phyloP scores from a whole-genome alignment of 2,113 vertebrate genomes.

The Penelope pileata region DNA sequence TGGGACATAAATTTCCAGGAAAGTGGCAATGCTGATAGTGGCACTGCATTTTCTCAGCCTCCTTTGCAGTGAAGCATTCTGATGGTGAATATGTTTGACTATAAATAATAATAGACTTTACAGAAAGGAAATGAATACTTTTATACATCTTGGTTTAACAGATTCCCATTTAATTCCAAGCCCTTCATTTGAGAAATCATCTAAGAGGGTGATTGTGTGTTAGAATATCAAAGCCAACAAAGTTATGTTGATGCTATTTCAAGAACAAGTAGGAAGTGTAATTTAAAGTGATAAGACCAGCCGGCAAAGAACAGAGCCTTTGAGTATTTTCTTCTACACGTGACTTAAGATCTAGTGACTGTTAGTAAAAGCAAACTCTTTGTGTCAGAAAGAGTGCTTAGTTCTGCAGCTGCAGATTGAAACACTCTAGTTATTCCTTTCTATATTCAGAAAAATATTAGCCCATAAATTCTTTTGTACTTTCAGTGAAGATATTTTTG shows the following conservation, averaged over 20 bases:
- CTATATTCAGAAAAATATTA: constrained; percentile 34
- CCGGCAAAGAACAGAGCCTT: background rate
- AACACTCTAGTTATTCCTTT: constrained; percentile 38
- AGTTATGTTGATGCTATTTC: background rate
- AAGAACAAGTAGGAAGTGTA: background rate
- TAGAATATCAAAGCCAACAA: background rate
- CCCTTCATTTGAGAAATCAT: background rate
- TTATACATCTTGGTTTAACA: background rate
- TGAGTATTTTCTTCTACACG: constrained; percentile 17
- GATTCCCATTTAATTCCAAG: background rate
- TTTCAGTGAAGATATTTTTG: constrained; percentile 52
- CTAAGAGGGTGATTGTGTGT: background rate
- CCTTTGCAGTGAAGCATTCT: background rate
- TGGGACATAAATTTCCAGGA: background rate
- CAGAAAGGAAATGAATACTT: background rate
- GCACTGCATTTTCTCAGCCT: background rate
- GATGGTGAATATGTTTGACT: background rate
- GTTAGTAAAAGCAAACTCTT: constrained; percentile 30
- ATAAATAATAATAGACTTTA: constrained; percentile 8
- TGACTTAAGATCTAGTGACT: constrained; percentile 35
- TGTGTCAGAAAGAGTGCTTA: constrained; percentile 20
- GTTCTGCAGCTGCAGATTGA: constrained; percentile 38
- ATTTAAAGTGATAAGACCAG: constrained; percentile 24
- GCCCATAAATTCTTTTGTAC: constrained; percentile 50
- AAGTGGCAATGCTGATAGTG: background rate